Evolutionary conservation across 2,797 vertebrate species (phyloP).

Genomic region (Alfaro cultratus): DNA sequence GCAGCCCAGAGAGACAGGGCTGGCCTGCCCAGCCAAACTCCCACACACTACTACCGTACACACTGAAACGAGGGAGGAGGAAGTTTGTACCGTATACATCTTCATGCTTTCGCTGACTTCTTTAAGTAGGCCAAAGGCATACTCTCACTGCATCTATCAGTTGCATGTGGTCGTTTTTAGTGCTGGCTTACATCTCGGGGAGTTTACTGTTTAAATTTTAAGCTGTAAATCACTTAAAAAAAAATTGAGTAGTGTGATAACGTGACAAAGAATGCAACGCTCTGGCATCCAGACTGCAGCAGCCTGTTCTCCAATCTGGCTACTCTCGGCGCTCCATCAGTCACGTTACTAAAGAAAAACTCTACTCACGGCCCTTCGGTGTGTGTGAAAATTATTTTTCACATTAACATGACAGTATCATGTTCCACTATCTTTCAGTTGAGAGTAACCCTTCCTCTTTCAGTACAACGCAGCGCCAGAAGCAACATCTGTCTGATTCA

Average conservation of each 20-base stretch:
- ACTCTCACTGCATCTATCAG: slow-evolving; percentile 28
- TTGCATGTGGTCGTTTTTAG: slow-evolving; percentile 16
- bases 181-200: neutral
- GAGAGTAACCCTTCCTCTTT: slow-evolving; percentile 23
- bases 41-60: slow-evolving; percentile 66
- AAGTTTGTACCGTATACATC: slow-evolving; percentile 44
- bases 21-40: slow-evolving; percentile 55
- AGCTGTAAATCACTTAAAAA: slow-evolving; percentile 9
- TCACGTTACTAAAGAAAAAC: slow-evolving; percentile 5
- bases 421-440: slow-evolving; percentile 8
- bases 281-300: slow-evolving; percentile 28
- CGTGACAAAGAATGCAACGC: slow-evolving; percentile 29
- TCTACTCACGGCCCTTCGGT: slow-evolving; percentile 3
- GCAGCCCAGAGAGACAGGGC: slow-evolving; percentile 48
- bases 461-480: slow-evolving; percentile 33
- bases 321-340: slow-evolving; percentile 13
- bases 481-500: slow-evolving; percentile 60
- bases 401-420: slow-evolving; percentile 11
- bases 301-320: slow-evolving; percentile 60
- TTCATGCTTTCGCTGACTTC: slow-evolving; percentile 43
- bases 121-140: slow-evolving; percentile 49
- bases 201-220: slow-evolving; percentile 4
- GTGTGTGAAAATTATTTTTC: slow-evolving; percentile 24
- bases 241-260: neutral
- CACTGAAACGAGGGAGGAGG: slow-evolving; percentile 24